Evolutionary conservation across 1,140 invertebrate species (phyloP), one percentile per base, ranked within the genome.

Genomic region (Drosophila melanica): DNA sequence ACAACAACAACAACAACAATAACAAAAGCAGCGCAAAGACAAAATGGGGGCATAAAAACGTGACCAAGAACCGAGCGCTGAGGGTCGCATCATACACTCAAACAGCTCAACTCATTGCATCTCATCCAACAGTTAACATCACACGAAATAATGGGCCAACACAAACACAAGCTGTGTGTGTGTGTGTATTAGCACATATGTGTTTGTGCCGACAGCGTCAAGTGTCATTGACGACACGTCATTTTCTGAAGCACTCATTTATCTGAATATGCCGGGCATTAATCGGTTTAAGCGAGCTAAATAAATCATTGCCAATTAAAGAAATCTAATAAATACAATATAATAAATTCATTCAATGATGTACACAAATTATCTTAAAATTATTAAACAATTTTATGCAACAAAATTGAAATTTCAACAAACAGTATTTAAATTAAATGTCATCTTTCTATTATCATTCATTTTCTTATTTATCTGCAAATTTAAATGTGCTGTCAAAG

Each of bases 241-340:
- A 82, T 82, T 82, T 87, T 79, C 64, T 86, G 62, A 73, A 87
- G 82, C 45, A 77, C 71, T 79, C 84, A 87, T 87, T 86, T 82
- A 79, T 87, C 75, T 70, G 65, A 66, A 48, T 27, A 45, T 42
- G 47, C 59, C 53, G 27, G 47, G 33, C 6, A 54, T 45, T 71
- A 63, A 77, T 72, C 58, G 47, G 63, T 67, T 47, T 67, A 72
- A 72, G 39, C 33, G 54, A 27, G 53, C 45, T 69, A 14, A 12
- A 16, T 27, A 30, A 12, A 45, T 20, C n/a, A 23, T 48, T 47
- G 27, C 27, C 10, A 62, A 53, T 41, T 48, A 55, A n/a, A n/a
- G 53, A 2, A 39, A 16, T 6, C 1, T 42, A 65, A 50, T 20
- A n/a, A 4, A 11, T 45, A n/a, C 0, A 7, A 12, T 9, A 14